Conservation (phyloP, 2,888 invertebrate species). For the Boloria selene region DNA sequence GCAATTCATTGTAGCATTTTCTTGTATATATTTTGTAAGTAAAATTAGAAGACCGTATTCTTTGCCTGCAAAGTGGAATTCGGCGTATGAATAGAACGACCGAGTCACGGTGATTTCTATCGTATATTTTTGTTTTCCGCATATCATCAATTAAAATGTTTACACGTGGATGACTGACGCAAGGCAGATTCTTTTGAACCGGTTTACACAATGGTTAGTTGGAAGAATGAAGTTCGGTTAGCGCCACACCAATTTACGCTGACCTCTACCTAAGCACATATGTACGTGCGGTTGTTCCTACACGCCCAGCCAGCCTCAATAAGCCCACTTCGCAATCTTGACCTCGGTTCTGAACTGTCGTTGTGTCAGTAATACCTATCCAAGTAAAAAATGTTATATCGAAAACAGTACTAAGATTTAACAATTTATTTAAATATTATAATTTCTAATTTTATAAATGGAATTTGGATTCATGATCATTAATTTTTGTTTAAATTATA, state of each 20-base stretch:
- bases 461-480: too few species aligned
- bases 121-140: slow-evolving; percentile 71
- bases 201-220: slow-evolving; percentile 70
- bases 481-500: too few species aligned
- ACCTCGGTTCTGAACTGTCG: slow-evolving; percentile 14
- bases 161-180: slow-evolving; percentile 76
- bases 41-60: slow-evolving; percentile 27
- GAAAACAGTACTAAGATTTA: too few species aligned
- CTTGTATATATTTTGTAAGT: slow-evolving; percentile 21
- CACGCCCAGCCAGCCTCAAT: slow-evolving; percentile 32
- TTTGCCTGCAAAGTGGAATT: slow-evolving; percentile 43
- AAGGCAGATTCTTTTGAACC: slow-evolving; percentile 71
- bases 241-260: slow-evolving; percentile 63
- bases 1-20: slow-evolving; percentile 9
- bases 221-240: slow-evolving; percentile 67
- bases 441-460: too few species aligned
- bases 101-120: slow-evolving; percentile 61
- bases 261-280: slow-evolving; percentile 47
- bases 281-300: slow-evolving; percentile 29
- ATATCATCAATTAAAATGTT: slow-evolving; percentile 79
- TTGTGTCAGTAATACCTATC: slow-evolving; percentile 4
- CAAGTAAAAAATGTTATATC: background rate
- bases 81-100: slow-evolving; percentile 51
- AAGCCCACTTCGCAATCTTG: slow-evolving; percentile 22
- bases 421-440: too few species aligned